Percentiles rank a stretch among this genome's conserved stretches.
Evolutionary conservation across 2,113 vertebrate species (phyloP).

Genomic region (Gadus macrocephalus): DNA sequence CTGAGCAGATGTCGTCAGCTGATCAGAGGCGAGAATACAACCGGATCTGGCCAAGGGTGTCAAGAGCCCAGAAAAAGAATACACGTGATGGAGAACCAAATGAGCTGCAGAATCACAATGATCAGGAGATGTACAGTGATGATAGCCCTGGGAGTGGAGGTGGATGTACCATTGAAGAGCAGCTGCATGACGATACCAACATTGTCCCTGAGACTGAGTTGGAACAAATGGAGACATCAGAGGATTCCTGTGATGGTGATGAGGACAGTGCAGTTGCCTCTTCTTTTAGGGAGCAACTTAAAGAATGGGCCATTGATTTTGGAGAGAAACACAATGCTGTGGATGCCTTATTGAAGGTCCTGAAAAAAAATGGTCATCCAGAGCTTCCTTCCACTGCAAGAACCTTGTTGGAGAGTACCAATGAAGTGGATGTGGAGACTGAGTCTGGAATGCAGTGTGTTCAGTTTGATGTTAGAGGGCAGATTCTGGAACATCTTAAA

Average conservation of each 20-base stretch:
- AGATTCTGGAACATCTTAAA: too few species aligned
- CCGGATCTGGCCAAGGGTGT: background rate
- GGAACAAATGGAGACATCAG: background rate
- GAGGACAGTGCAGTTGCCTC: background rate
- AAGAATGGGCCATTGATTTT: background rate
- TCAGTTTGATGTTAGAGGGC: too few species aligned
- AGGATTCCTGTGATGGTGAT: background rate
- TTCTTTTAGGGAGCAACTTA: background rate
- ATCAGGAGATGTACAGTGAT: background rate
- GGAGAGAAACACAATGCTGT: background rate
- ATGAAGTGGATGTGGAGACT: background rate
- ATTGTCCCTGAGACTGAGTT: too few species aligned
- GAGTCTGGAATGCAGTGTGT: background rate
- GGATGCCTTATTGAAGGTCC: background rate
- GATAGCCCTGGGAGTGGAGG: too few species aligned
- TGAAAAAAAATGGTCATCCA: background rate
- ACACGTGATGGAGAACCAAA: too few species aligned
- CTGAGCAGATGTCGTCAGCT: background rate
- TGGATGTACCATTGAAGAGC: background rate
- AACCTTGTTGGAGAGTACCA: background rate
- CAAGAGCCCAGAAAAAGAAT: background rate
- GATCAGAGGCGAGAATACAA: background rate
- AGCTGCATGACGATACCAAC: too few species aligned
- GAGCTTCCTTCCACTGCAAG: background rate
- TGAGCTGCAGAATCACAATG: background rate